Percentiles rank a stretch among this genome's conserved stretches.
phyloP scores from a whole-genome alignment of 2,888 invertebrate species.

The Andrena dorsata region DNA sequence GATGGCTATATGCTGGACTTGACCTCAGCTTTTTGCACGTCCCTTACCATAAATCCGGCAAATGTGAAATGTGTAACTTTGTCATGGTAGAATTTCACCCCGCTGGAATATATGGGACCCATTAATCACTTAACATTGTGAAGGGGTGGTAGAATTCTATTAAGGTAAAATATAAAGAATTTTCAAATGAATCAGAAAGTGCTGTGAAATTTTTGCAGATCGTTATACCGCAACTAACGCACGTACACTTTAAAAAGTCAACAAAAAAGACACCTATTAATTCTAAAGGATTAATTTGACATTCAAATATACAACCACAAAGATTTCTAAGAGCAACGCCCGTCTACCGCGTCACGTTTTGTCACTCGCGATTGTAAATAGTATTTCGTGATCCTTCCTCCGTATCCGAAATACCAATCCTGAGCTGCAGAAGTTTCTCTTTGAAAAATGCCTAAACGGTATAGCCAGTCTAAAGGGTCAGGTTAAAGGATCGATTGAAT shows the following conservation, averaged over 20 bases:
- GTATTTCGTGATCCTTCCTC: no score
- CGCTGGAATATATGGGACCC: background rate
- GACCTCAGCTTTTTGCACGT: conserved; percentile 20
- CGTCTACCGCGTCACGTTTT: no score
- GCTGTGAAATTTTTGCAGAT: background rate
- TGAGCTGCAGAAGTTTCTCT: background rate
- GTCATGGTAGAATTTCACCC: conserved; percentile 14
- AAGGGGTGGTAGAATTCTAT: background rate
- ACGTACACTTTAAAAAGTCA: no score
- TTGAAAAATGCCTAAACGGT: background rate
- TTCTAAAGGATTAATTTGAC: no score
- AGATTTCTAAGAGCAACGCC: no score
- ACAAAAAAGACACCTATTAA: no score
- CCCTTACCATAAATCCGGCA: conserved; percentile 7
- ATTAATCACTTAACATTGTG: conserved; percentile 4
- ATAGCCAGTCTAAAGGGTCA: background rate
- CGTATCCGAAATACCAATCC: no score
- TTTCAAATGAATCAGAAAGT: background rate
- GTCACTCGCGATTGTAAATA: no score
- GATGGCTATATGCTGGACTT: conserved; percentile 43
- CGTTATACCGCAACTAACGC: no score
- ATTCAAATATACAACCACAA: no score
- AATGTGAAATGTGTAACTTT: conserved; percentile 16
- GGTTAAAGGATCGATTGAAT: background rate
- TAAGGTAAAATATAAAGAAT: background rate